These are phyloP conservation scores for Carcharodon carcharias DNA, from an alignment of 2,797 vertebrate species.

Conservation along the genomic window DNA sequence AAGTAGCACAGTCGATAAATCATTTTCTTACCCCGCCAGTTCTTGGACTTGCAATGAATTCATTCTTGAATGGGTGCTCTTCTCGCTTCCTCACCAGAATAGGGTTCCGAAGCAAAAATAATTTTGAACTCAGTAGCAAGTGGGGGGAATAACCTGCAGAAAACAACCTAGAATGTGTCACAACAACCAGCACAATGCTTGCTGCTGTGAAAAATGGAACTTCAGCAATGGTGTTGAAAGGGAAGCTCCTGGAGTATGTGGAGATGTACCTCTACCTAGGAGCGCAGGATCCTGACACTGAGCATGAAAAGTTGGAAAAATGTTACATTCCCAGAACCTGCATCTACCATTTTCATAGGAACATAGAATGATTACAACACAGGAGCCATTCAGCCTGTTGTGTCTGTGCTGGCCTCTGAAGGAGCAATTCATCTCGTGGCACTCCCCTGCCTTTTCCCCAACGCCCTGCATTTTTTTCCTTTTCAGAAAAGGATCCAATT, in stretches of 20 bases:
- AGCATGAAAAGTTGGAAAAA: neutral
- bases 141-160: neutral
- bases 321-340: neutral
- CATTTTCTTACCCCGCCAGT: neutral
- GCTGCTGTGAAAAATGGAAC: neutral
- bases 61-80: neutral
- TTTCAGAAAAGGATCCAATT: no score
- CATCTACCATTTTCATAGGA: neutral
- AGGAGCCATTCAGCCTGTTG: no score
- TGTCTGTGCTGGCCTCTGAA: no score
- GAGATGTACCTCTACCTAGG: neutral
- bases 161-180: neutral
- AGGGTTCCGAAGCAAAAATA: neutral
- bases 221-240: neutral
- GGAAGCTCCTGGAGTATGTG: neutral
- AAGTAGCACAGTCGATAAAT: neutral
- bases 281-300: neutral
- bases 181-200: neutral
- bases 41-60: neutral
- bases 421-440: no score
- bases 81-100: neutral
- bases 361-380: neutral
- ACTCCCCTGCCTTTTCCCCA: no score
- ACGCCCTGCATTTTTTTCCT: no score
- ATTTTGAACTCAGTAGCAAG: neutral